phyloP scores from a whole-genome alignment of 2,888 invertebrate genomes.

The Pheosia tremula region DNA sequence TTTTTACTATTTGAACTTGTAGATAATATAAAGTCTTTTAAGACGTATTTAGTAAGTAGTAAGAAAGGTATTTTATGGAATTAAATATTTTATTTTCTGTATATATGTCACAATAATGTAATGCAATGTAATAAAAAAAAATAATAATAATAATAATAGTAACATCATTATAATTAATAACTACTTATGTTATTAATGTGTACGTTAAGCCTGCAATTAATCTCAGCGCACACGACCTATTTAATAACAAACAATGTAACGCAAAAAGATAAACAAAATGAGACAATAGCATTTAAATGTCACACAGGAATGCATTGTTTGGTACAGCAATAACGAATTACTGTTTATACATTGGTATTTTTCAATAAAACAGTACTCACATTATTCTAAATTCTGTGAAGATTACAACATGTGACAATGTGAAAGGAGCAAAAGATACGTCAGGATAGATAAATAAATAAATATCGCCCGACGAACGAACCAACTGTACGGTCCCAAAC shows the following conservation, averaged over 20 bases:
- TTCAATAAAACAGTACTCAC: neutral
- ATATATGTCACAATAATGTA: too few species aligned
- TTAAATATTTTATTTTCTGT: too few species aligned
- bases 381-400: neutral
- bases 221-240: neutral
- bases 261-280: slow-evolving; percentile 17
- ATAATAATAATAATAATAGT: too few species aligned
- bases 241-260: neutral
- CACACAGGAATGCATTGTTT: slow-evolving; percentile 34
- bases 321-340: slow-evolving; percentile 10
- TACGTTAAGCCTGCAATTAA: neutral
- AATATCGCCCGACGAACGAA: too few species aligned
- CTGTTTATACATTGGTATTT: slow-evolving; percentile 11
- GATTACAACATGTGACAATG: too few species aligned
- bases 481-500: too few species aligned
- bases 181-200: neutral
- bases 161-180: neutral
- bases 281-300: slow-evolving; percentile 23
- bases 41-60: too few species aligned
- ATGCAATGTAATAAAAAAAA: too few species aligned
- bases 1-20: neutral
- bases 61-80: too few species aligned
- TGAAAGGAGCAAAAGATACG: too few species aligned
- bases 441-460: too few species aligned
- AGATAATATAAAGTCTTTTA: too few species aligned